Conservation (phyloP, 2,113 vertebrate species). For the Saccopteryx bilineata region DNA sequence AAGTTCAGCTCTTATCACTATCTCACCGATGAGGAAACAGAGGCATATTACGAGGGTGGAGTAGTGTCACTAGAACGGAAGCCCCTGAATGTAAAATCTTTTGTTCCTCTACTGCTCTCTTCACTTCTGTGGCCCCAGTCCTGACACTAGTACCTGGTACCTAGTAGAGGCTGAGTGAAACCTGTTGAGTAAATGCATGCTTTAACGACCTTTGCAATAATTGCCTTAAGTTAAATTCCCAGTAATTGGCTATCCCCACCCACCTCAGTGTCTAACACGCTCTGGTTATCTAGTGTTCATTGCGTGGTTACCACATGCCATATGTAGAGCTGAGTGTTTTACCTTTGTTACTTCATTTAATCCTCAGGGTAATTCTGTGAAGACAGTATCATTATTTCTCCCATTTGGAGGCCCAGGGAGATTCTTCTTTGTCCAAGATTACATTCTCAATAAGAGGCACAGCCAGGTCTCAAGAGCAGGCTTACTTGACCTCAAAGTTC, state of each 20-base stretch:
- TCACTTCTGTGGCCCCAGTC: not conserved
- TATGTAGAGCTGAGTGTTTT: not conserved
- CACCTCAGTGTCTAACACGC: fast-evolving
- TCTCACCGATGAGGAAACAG: not conserved
- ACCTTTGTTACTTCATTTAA: not conserved
- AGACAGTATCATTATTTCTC: not conserved
- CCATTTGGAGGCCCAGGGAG: not conserved
- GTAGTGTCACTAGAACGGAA: not conserved
- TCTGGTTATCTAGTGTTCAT: not conserved
- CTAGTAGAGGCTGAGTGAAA: not conserved
- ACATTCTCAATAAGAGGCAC: not conserved
- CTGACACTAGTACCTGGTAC: not conserved
- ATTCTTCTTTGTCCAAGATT: not conserved
- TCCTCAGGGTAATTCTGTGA: not conserved
- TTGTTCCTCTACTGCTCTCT: not conserved
- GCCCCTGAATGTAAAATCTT: not conserved
- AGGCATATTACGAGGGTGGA: not conserved
- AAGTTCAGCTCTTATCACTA: not conserved
- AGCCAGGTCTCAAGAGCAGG: not conserved
- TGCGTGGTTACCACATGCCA: not conserved
- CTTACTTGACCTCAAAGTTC: not conserved
- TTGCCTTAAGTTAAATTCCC: no score
- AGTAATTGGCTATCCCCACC: not conserved
- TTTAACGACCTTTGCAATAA: not conserved
- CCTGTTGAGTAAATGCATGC: not conserved